A percentile compares a stretch with the other conserved stretches of the same genome.
Evolutionary conservation across 92 coral and sea anemone species (phyloP).

Genomic region (Zoanthus sociatus): DNA sequence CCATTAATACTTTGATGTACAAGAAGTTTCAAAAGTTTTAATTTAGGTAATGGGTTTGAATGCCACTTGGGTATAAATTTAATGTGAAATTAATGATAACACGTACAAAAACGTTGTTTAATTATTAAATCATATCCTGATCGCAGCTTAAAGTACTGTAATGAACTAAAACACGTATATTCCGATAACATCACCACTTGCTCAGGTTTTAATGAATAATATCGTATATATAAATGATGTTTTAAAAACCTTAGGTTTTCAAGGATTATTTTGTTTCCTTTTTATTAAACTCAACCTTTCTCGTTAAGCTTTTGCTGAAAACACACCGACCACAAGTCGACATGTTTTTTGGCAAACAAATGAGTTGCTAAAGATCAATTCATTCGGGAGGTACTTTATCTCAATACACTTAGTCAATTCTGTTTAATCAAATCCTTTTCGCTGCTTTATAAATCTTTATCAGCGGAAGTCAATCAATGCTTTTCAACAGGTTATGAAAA

Average conservation of each 20-base stretch:
- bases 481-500: slow-evolving; percentile 21
- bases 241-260: background rate
- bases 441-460: slow-evolving; percentile 9
- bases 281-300: background rate
- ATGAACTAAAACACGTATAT: background rate
- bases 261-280: background rate
- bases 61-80: too few species aligned
- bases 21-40: too few species aligned
- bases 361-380: slow-evolving; percentile 4
- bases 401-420: slow-evolving; percentile 4
- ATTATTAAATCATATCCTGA: too few species aligned
- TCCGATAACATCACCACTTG: background rate
- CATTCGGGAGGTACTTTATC: background rate
- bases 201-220: background rate
- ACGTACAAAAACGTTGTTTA: too few species aligned
- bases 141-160: too few species aligned
- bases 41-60: too few species aligned
- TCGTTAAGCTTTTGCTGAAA: background rate
- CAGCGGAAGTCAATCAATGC: slow-evolving; percentile 29
- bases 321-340: background rate
- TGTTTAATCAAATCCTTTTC: slow-evolving; percentile 1
- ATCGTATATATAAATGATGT: background rate
- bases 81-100: too few species aligned
- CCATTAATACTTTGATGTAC: too few species aligned
- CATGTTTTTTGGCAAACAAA: background rate